These are phyloP conservation scores for Uropetala carovei DNA, from an alignment of 2,888 invertebrate species.

Conservation along the genomic window DNA sequence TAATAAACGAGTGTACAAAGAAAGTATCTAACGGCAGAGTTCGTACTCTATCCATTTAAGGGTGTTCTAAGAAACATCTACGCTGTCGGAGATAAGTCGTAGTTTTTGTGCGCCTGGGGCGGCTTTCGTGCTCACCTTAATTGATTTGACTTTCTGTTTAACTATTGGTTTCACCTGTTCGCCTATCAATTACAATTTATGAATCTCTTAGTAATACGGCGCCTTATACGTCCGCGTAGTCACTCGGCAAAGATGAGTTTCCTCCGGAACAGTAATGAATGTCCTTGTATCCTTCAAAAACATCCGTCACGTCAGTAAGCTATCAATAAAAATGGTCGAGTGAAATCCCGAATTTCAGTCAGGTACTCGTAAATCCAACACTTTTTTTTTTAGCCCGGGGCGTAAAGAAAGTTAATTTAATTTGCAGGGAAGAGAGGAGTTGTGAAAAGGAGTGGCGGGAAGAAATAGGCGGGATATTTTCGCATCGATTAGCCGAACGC, in stretches of 20 bases:
- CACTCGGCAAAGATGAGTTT: background rate
- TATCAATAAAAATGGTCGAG: background rate
- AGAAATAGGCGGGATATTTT: background rate
- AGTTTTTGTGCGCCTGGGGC: background rate
- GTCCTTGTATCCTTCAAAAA: background rate
- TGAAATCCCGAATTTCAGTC: background rate
- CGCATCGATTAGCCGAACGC: background rate
- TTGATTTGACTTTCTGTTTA: slow-evolving; percentile 29
- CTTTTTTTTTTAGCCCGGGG: background rate
- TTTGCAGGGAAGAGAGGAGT: background rate
- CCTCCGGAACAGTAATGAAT: background rate
- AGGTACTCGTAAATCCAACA: background rate
- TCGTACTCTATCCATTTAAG: too few relatives aligned
- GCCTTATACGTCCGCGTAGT: background rate
- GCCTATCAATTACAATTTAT: slow-evolving; percentile 22
- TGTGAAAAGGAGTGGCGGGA: background rate
- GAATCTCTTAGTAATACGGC: background rate
- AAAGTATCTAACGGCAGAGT: too few relatives aligned
- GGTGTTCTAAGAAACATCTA: too few relatives aligned
- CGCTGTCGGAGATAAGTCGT: background rate
- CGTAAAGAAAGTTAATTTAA: background rate
- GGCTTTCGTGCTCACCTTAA: background rate
- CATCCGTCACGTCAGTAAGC: background rate
- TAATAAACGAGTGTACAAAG: too few relatives aligned
- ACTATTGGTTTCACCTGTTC: slow-evolving; percentile 7